Evolutionary conservation across 2,888 invertebrate species (phyloP).

Genomic region (Monochamus alternatus): DNA sequence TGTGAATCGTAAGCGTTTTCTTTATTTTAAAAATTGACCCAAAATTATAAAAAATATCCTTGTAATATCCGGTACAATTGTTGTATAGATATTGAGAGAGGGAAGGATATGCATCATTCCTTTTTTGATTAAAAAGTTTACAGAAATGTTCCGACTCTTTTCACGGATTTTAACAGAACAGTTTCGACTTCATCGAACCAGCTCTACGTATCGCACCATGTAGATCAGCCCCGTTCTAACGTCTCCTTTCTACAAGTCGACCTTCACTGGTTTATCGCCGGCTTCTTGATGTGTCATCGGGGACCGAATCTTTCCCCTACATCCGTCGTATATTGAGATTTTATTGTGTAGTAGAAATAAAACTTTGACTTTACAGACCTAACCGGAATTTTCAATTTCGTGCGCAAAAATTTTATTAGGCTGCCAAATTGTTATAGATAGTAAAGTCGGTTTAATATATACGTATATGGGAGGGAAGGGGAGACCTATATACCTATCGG

Average conservation of each 20-base stretch:
- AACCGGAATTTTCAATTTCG: conserved; percentile 25
- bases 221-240: neutral
- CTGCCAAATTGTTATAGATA: conserved; percentile 7
- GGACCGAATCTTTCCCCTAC: conserved; percentile 10
- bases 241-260: neutral
- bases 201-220: neutral
- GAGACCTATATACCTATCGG: neutral
- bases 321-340: conserved; percentile 22
- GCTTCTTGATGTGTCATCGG: conserved; percentile 3
- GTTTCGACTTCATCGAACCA: too few species aligned
- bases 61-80: too few species aligned
- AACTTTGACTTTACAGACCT: conserved; percentile 16
- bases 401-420: conserved; percentile 1
- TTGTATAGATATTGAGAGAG: too few species aligned
- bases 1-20: too few species aligned
- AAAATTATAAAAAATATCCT: too few species aligned
- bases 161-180: too few species aligned
- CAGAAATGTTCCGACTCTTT: too few species aligned
- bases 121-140: too few species aligned
- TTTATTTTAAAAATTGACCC: too few species aligned
- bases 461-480: neutral
- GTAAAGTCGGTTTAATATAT: neutral
- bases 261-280: conserved; percentile 1
- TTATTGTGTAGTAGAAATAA: conserved; percentile 23
- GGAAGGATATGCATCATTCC: too few species aligned